These are phyloP conservation scores for Eupithecia centaureata DNA, from an alignment of 2,888 invertebrate species.

Conservation along the genomic window DNA sequence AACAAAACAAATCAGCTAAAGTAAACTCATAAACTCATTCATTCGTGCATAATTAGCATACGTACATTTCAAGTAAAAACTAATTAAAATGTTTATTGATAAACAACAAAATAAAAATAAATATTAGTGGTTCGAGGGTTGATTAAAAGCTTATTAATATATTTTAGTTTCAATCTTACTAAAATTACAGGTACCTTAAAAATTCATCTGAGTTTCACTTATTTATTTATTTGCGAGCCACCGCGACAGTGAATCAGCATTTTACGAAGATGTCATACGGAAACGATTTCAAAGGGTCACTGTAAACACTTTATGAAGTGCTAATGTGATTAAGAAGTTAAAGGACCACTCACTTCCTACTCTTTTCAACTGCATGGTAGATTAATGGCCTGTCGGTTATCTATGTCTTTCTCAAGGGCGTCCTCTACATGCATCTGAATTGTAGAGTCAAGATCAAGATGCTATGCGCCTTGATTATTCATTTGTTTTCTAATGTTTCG, in stretches of 20 bases:
- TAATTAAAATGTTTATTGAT: too few species aligned
- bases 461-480: neutral
- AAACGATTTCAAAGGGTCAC: slow-evolving; percentile 3
- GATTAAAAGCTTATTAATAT: too few species aligned
- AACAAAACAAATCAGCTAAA: too few species aligned
- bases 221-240: neutral
- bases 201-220: too few species aligned
- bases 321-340: slow-evolving; percentile 8
- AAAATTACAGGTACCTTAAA: too few species aligned
- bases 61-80: too few species aligned
- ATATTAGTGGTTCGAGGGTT: too few species aligned
- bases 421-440: slow-evolving; percentile 28
- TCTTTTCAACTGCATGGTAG: slow-evolving; percentile 41
- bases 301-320: neutral
- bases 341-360: slow-evolving; percentile 38
- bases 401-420: slow-evolving; percentile 44
- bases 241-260: neutral
- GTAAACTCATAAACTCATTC: too few species aligned
- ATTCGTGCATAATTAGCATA: too few species aligned
- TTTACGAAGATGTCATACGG: slow-evolving; percentile 2
- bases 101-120: too few species aligned
- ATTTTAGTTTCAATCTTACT: too few species aligned
- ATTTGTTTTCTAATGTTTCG: slow-evolving; percentile 5
- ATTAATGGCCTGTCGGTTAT: slow-evolving; percentile 41
- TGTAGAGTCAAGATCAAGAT: slow-evolving; percentile 4